Evolutionary conservation across 1,140 invertebrate genomes (phyloP).

Genomic region (Dermatophagoides farinae): DNA sequence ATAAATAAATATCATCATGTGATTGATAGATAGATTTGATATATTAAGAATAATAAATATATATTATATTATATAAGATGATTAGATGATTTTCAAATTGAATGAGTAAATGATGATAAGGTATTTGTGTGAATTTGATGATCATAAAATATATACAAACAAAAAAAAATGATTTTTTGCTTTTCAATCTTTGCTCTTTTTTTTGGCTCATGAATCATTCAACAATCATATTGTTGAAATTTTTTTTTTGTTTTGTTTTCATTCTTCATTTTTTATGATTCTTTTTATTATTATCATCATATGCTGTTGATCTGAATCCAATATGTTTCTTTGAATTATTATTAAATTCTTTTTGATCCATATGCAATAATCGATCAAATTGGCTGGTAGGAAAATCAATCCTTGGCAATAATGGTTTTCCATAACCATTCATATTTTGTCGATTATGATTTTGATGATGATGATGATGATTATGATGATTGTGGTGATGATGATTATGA

Average conservation of each 20-base stretch:
- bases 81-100: background rate
- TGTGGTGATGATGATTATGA: background rate
- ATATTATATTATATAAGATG: background rate
- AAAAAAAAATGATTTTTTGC: background rate
- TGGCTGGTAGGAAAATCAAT: slow-evolving; percentile 2
- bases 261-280: background rate
- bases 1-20: background rate
- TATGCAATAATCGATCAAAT: slow-evolving; percentile 4
- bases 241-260: background rate
- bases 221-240: background rate
- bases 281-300: background rate
- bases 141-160: too few species aligned
- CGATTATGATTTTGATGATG: background rate
- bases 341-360: slow-evolving; percentile 5
- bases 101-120: background rate
- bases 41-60: background rate
- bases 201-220: too few species aligned
- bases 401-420: background rate
- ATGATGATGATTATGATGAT: background rate
- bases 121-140: background rate
- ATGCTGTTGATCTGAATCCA: too few species aligned
- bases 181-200: too few species aligned
- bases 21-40: background rate
- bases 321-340: background rate
- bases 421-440: background rate